These are phyloP conservation scores for Epizoanthus fatuus DNA, from an alignment of 92 coral and sea anemone genomes.

Conservation along the genomic window DNA sequence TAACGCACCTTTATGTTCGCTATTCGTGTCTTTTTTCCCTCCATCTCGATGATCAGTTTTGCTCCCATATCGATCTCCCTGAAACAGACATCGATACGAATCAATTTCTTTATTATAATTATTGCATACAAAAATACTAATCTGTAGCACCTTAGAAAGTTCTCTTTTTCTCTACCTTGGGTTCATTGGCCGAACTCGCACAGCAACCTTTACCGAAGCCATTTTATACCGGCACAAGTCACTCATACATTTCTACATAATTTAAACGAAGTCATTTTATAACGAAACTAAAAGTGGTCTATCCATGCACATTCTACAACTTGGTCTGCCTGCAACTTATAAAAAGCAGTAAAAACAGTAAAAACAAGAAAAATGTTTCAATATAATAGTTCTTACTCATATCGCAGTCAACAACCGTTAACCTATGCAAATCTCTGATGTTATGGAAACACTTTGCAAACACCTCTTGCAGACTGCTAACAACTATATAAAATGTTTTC, in stretches of 20 bases:
- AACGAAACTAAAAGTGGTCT: too few species aligned
- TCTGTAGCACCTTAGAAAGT: constrained; percentile 10
- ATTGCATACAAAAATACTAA: neutral
- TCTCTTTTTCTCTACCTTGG: constrained; percentile 72
- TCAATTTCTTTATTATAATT: neutral
- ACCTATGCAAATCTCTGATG: too few species aligned
- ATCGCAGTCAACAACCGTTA: too few species aligned
- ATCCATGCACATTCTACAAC: too few species aligned
- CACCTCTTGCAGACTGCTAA: too few species aligned
- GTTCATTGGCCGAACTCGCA: constrained; percentile 95
- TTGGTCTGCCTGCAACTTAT: too few species aligned
- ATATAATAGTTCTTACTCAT: too few species aligned
- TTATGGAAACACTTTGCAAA: too few species aligned
- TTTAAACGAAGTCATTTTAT: too few species aligned
- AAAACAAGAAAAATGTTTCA: too few species aligned
- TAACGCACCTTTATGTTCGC: constrained; percentile 86
- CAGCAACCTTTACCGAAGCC: constrained; percentile 99
- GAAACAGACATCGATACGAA: constrained; percentile 13
- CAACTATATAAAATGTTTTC: too few species aligned
- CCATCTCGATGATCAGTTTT: constrained; percentile 95
- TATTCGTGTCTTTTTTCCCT: constrained; percentile 94
- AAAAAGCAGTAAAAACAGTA: too few species aligned
- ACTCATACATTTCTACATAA: neutral
- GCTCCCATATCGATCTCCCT: constrained; percentile 95
- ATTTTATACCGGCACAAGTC: constrained; percentile 47